A percentile compares a stretch with the other conserved stretches of the same genome.
These are phyloP conservation scores for Macquaria ambigua DNA, from an alignment of 2,113 vertebrate genomes.

Conservation along the genomic window DNA sequence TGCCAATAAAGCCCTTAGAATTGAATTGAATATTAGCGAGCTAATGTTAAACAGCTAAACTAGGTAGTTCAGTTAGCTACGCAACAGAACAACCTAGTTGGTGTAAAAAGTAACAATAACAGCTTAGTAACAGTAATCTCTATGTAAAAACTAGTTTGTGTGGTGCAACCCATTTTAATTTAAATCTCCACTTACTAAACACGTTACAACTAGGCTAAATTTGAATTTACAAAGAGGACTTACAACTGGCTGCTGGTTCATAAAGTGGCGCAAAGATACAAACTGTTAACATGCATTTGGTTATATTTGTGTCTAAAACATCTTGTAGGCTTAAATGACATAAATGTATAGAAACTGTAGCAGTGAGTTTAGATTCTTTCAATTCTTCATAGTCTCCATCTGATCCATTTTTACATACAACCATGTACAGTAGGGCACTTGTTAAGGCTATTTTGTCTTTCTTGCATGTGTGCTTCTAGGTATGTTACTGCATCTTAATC, in stretches of 20 bases:
- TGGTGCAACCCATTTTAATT: neutral
- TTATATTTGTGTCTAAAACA: neutral
- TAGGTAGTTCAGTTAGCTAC: neutral
- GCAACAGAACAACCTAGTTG: neutral
- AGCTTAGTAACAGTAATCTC: neutral
- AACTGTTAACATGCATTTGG: no score
- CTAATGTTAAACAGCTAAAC: neutral
- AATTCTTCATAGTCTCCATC: neutral
- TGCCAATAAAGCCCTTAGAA: no score
- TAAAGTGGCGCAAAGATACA: neutral
- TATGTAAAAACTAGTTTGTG: neutral
- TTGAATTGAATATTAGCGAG: neutral
- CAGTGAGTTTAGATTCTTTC: neutral
- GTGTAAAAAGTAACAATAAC: neutral
- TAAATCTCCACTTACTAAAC: no score
- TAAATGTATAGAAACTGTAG: neutral
- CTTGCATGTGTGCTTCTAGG: conserved; percentile 30
- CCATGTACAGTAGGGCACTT: conserved; percentile 26
- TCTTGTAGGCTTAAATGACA: neutral
- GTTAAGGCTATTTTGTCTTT: conserved; percentile 14
- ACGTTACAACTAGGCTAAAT: neutral
- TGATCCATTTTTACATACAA: neutral
- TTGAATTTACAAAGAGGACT: neutral
- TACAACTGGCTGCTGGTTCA: neutral
- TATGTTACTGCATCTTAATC: conserved; percentile 48